Base-by-base conservation (phyloP, 2,888 invertebrate genomes). In the Halictus quadricinctus region DNA sequence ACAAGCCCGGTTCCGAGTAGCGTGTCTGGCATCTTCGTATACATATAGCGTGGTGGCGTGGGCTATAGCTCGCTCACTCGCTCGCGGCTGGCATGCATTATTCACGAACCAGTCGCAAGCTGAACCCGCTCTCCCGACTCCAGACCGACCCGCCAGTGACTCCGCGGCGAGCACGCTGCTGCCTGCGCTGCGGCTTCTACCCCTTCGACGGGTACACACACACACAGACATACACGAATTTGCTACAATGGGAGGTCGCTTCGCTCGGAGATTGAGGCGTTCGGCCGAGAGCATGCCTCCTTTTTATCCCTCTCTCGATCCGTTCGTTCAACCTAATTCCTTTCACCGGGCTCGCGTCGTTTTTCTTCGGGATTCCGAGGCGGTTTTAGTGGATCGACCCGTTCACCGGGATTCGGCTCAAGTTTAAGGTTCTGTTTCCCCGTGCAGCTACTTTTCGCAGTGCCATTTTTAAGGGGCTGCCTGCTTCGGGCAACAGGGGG, bases 81-180 rank as follows among this genome's bases (percentile, higher is more conserved):
- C 90, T 89, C 88, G 83, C 89, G 90, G 88, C 89, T 88, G 88
- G 85, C 89, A 91, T 92, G 91, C 92, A 92, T 91, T 92, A 92
- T 91, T 92, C 91, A 92, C 92, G 89, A 91, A 90, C 87, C 87
- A 91, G 90, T 88, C 90, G 79, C 89, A 84, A 83, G 85, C 88
- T 91, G 80, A 86, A 82, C 88, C 89, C 80, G 80, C 50, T 82
- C 76, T 76, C 75, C 73, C 81, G 15, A 48, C 75, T 80, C 60
- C 81, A 69, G 54, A 80, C 79, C 76, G 70, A 75, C 82, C 84
- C 25, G 50, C 84, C 83, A 25, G 72, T 70, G 70, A 79, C 79
- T 81, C 18, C 76, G 43, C 78, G 25, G 54, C 79, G n/a, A 69
- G 8, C 78, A 46, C 58, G 48, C 72, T 66, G 64, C 79, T 69